phyloP scores from a whole-genome alignment of 1,140 invertebrate genomes.

The Diuraphis noxia region DNA sequence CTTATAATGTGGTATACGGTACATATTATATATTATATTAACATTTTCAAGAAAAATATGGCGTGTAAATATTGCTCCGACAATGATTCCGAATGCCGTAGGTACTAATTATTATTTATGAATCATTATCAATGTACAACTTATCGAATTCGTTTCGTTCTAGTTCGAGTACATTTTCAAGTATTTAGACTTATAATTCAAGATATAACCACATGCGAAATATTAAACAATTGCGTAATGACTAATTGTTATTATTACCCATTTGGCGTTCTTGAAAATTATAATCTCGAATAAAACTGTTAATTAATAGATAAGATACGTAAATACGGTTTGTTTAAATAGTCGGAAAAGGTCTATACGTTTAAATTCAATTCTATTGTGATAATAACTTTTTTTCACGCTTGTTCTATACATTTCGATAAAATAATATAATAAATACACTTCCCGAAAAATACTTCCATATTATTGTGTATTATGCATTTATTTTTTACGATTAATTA shows the following conservation, averaged over 20 bases:
- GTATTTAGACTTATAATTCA: not conserved
- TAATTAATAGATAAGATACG: constrained; percentile 5
- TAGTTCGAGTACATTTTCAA: not conserved
- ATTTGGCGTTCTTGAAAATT: constrained; percentile 5
- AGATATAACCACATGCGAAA: not conserved
- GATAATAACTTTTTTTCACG: not conserved
- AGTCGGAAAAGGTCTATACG: not conserved
- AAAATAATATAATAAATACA: not conserved
- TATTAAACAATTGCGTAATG: constrained; percentile 21
- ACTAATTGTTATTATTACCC: not conserved
- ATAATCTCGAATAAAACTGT: not conserved
- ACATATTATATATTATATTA: too few relatives aligned
- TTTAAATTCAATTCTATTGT: not conserved
- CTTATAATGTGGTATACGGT: not conserved
- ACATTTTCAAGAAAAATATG: not conserved
- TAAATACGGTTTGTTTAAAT: not conserved
- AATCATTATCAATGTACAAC: not conserved
- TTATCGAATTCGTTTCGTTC: constrained; percentile 11
- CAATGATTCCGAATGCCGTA: not conserved
- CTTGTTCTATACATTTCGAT: not conserved
- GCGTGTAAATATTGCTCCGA: not conserved
- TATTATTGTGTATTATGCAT: not conserved
- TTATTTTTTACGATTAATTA: not conserved
- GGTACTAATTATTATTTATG: not conserved
- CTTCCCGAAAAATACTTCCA: not conserved